Conservation (phyloP, 2,888 invertebrate species). For the Netelia fuscicornis region DNA sequence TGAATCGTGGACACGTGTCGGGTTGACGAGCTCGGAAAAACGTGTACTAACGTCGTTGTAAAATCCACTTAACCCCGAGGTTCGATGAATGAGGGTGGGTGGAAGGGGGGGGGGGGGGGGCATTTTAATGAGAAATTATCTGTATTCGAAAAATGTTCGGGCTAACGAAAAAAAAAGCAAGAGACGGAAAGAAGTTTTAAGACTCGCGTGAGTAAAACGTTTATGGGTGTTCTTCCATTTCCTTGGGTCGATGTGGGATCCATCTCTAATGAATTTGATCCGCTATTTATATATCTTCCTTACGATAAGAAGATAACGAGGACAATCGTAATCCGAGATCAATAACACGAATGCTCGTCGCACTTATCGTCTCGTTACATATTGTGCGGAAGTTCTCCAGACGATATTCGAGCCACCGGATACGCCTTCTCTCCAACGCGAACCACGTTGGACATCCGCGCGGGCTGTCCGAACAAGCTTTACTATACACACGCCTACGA, state of each 20-base stretch:
- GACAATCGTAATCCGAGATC: not conserved
- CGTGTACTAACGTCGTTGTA: slow-evolving; percentile 14
- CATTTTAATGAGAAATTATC: not conserved
- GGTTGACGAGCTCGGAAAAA: slow-evolving; percentile 41
- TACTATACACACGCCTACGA: not conserved
- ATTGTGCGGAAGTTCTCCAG: not conserved
- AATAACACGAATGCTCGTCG: not conserved
- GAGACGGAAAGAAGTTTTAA: not conserved
- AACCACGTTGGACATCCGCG: not conserved
- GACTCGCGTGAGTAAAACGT: not conserved
- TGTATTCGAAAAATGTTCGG: not conserved
- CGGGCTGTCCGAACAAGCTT: not conserved
- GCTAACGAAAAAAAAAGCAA: not conserved
- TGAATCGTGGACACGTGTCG: slow-evolving; percentile 71
- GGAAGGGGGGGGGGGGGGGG: not conserved
- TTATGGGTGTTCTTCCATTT: too few species aligned
- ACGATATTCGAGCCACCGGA: slow-evolving; percentile 1
- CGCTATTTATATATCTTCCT: too few species aligned
- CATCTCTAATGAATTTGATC: too few species aligned
- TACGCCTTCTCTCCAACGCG: not conserved
- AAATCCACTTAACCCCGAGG: not conserved
- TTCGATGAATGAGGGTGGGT: too few species aligned
- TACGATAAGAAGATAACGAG: too few species aligned
- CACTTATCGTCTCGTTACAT: too few species aligned
- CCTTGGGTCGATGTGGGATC: too few species aligned